These are phyloP conservation scores for Ranitomeya variabilis DNA, from an alignment of 2,113 vertebrate species.

Conservation along the genomic window DNA sequence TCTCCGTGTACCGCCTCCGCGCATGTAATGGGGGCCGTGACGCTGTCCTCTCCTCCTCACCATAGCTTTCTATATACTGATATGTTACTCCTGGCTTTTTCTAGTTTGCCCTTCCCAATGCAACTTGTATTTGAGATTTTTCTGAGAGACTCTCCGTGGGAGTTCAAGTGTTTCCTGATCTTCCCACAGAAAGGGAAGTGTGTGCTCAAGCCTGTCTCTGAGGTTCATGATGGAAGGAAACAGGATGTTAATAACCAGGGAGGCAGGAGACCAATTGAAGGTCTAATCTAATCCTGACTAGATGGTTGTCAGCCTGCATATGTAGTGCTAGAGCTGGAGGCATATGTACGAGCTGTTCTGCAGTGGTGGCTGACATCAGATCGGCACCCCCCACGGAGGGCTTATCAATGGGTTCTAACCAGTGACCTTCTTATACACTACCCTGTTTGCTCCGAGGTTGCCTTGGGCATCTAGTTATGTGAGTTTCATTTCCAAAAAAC, in stretches of 20 bases:
- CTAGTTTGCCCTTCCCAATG: neutral
- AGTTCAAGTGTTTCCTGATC: conserved; percentile 25
- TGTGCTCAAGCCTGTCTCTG: neutral
- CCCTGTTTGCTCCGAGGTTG: too few species aligned
- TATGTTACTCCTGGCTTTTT: neutral
- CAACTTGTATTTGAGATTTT: neutral
- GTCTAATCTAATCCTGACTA: neutral
- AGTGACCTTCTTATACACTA: too few species aligned
- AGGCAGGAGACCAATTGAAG: neutral
- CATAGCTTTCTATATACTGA: neutral
- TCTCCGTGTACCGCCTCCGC: neutral
- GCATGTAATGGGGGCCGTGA: neutral
- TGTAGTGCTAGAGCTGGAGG: neutral
- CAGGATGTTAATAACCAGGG: conserved; percentile 16
- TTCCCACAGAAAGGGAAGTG: conserved; percentile 27
- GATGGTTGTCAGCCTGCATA: neutral
- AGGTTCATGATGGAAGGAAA: conserved; percentile 21
- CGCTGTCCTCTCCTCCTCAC: neutral
- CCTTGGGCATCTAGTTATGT: too few species aligned
- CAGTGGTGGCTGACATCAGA: too few species aligned
- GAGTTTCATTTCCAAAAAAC: too few species aligned
- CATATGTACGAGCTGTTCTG: neutral
- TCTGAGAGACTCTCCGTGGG: neutral
- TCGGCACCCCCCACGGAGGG: too few species aligned
- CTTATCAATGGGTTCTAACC: too few species aligned